Evolutionary conservation across 1,140 invertebrate species (phyloP).

Genomic region (Drosophila nigrodunni): DNA sequence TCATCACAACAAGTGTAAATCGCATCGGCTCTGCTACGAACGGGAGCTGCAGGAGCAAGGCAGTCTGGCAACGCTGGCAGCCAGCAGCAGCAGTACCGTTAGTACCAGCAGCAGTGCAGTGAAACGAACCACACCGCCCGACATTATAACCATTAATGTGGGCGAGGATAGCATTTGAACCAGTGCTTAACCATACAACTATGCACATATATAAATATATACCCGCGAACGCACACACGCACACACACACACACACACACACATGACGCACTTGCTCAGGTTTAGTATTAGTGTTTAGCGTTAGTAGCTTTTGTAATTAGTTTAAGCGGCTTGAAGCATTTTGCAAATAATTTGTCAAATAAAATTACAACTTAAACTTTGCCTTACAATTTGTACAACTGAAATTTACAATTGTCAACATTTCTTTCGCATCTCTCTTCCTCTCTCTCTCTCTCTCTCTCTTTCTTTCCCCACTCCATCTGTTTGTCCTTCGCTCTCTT

Average conservation of each 20-base stretch:
- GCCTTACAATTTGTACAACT: no score
- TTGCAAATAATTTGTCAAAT: conserved; percentile 50
- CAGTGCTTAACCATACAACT: not conserved
- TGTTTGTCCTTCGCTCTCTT: conserved; percentile 19
- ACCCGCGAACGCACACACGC: conserved; percentile 24
- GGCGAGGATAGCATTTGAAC: conserved; percentile 68
- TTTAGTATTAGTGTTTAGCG: conserved; percentile 63
- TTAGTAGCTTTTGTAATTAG: conserved; percentile 53
- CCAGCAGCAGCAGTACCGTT: conserved; percentile 28
- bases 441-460: not conserved
- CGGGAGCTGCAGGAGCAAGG: conserved; percentile 85
- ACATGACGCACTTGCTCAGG: conserved; percentile 55
- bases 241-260: conserved; percentile 23
- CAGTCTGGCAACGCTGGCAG: conserved; percentile 54
- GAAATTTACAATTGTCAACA: conserved; percentile 12
- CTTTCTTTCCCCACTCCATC: not conserved
- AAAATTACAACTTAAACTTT: not conserved
- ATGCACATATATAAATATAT: conserved; percentile 14
- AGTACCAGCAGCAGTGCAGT: not conserved
- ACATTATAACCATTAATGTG: conserved; percentile 81
- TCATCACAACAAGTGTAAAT: conserved; percentile 91
- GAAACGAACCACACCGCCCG: conserved; percentile 47
- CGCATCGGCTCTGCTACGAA: conserved; percentile 88
- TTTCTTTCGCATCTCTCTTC: not conserved
- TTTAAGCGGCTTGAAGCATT: conserved; percentile 59